Evolutionary conservation across 2,113 vertebrate species (phyloP), one percentile per base, ranked within the genome.

Genomic region (Hiodon alosoides): DNA sequence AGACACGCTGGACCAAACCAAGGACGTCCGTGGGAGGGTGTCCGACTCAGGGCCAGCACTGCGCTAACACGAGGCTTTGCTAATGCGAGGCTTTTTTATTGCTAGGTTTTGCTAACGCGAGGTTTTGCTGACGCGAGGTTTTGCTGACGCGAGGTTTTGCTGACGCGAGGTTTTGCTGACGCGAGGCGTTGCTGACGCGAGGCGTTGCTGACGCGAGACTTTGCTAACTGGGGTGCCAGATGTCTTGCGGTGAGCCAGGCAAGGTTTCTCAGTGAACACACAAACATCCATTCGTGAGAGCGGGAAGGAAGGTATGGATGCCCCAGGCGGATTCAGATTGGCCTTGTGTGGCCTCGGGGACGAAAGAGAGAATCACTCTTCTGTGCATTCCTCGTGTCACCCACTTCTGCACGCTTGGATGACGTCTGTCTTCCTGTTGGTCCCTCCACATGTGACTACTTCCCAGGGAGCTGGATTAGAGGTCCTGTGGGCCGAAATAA

Each of bases 361-460:
- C 8, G 7, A 53, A 10, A 53, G 67, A 50, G 67, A n/a, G 50
- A 5, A 69, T 14, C n/a, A 52, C 2, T 3, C 2, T 13, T 51
- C 5, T 3, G n/a, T 9, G 55, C 72, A 7, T 81, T 81, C 81
- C 69, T 81, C 79, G 76, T 64, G 72, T 77, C 79, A 79, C 76
- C 76, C 74, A 79, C 80, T 83, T 79, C 79, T 81, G 77, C 47
- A 7, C 67, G 48, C n/a, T 64, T 52, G 64, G 54, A 52, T 76
- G 72, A 31, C 48, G 60, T 31, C 83, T 83, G 78, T 81, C 81
- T 86, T 75, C 73, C 60, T 73, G 79, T 77, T 76, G 82, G 79
- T 86, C 79, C 83, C 85, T 69, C 80, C 81, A 79, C 71, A 81
- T 72, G 81, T 75, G 78, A 62, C 82, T 74, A 67, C 62, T 84